A percentile compares a stretch with the other conserved stretches of the same genome.
These are phyloP conservation scores for Catostomus latipinnis DNA, from an alignment of 2,797 vertebrate genomes.

Conservation along the genomic window DNA sequence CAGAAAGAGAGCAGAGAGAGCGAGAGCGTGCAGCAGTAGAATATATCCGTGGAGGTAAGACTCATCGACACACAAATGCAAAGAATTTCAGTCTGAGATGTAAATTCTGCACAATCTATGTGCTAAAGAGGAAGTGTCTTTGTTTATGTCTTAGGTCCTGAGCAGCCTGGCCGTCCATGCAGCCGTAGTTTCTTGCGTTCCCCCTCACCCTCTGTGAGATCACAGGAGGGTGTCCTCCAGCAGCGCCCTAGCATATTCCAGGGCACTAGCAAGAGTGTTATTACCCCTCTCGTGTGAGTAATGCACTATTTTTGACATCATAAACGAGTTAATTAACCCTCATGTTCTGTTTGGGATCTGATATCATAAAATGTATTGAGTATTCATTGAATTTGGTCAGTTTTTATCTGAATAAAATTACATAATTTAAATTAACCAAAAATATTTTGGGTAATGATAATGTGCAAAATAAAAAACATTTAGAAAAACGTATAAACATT, in stretches of 20 bases:
- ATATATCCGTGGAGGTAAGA: conserved; percentile 89
- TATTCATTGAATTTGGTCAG: too few relatives aligned
- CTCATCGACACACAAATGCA: background rate
- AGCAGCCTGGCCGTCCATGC: conserved; percentile 89
- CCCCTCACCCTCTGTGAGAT: conserved; percentile 89
- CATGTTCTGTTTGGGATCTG: too few relatives aligned
- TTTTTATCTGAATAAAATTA: too few relatives aligned
- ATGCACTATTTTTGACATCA: background rate
- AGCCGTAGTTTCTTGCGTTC: conserved; percentile 93
- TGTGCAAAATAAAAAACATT: too few relatives aligned
- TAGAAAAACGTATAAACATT: too few relatives aligned
- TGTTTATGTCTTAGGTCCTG: conserved; percentile 74
- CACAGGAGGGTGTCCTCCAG: conserved; percentile 89
- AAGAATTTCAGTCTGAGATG: background rate
- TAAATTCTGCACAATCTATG: background rate
- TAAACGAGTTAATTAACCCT: too few relatives aligned
- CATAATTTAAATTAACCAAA: too few relatives aligned
- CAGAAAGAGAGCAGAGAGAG: conserved; percentile 70
- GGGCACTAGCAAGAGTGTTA: conserved; percentile 93
- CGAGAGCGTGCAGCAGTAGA: conserved; percentile 75
- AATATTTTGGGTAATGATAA: too few relatives aligned
- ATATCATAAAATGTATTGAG: too few relatives aligned
- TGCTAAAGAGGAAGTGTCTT: too few relatives aligned
- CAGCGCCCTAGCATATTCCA: conserved; percentile 97
- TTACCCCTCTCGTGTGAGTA: conserved; percentile 92